These are phyloP conservation scores for Zaprionus lachaisei DNA, from an alignment of 1,140 invertebrate genomes.

Conservation along the genomic window DNA sequence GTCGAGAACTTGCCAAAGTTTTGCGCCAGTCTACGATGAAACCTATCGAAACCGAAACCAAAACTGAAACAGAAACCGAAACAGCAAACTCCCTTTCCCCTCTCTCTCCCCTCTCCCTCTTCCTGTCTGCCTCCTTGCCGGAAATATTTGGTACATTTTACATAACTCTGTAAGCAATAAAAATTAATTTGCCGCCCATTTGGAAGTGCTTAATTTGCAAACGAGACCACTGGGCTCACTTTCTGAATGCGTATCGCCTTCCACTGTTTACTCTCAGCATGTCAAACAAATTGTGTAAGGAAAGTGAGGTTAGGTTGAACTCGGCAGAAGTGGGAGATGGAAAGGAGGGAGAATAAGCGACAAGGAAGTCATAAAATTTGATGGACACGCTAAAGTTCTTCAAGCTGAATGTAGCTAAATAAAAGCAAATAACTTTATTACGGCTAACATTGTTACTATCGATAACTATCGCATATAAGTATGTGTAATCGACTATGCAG, in stretches of 20 bases:
- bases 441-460: neutral
- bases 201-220: conserved; percentile 83
- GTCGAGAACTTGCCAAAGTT: conserved; percentile 57
- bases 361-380: conserved; percentile 4
- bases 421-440: conserved; percentile 1
- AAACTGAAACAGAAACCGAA: conserved; percentile 10
- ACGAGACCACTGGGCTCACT: conserved; percentile 76
- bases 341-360: neutral
- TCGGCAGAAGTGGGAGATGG: neutral
- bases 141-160: conserved; percentile 66
- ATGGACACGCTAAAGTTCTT: neutral
- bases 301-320: conserved; percentile 1
- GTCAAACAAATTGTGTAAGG: conserved; percentile 53
- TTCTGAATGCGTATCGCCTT: conserved; percentile 35
- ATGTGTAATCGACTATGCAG: neutral
- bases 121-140: neutral
- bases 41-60: conserved; percentile 1
- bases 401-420: neutral
- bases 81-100: neutral
- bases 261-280: conserved; percentile 55
- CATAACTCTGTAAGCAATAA: conserved; percentile 79
- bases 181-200: conserved; percentile 82
- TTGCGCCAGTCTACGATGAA: conserved; percentile 9
- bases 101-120: neutral
- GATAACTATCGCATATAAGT: neutral